phyloP scores from a whole-genome alignment of 2,113 vertebrate genomes.

The Jacana jacana region DNA sequence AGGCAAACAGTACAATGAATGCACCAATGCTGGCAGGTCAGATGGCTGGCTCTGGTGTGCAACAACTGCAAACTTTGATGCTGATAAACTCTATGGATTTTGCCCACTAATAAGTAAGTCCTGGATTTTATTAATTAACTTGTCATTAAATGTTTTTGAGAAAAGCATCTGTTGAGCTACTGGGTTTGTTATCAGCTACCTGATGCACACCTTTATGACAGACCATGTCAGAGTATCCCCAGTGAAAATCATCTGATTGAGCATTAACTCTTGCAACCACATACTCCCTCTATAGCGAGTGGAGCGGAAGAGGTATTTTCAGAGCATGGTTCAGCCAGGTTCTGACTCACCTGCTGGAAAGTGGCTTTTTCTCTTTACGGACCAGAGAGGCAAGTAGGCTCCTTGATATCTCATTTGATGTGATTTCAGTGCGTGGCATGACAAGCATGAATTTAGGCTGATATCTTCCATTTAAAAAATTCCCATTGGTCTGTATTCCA shows the following conservation, averaged over 20 bases:
- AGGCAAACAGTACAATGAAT: constrained; percentile 80
- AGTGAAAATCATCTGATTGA: background rate
- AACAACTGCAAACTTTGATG: constrained; percentile 80
- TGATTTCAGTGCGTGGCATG: background rate
- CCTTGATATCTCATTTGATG: background rate
- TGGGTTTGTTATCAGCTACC: background rate
- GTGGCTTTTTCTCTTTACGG: background rate
- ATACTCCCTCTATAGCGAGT: too few species aligned
- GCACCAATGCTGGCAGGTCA: constrained; percentile 77
- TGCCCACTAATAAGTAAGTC: constrained; percentile 83
- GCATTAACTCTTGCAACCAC: accelerated
- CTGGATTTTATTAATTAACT: background rate
- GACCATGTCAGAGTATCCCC: background rate
- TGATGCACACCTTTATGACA: background rate
- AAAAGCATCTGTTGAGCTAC: background rate
- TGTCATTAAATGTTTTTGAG: background rate
- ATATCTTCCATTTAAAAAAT: background rate
- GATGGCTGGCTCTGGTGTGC: constrained; percentile 86
- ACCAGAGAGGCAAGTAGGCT: background rate
- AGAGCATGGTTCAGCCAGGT: background rate
- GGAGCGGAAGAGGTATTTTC: background rate
- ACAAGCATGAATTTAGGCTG: background rate
- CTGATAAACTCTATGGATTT: constrained; percentile 80
- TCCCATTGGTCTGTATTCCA: background rate
- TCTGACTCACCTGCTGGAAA: background rate